phyloP scores from a whole-genome alignment of 2,113 vertebrate species.

The Heterocephalus glaber region DNA sequence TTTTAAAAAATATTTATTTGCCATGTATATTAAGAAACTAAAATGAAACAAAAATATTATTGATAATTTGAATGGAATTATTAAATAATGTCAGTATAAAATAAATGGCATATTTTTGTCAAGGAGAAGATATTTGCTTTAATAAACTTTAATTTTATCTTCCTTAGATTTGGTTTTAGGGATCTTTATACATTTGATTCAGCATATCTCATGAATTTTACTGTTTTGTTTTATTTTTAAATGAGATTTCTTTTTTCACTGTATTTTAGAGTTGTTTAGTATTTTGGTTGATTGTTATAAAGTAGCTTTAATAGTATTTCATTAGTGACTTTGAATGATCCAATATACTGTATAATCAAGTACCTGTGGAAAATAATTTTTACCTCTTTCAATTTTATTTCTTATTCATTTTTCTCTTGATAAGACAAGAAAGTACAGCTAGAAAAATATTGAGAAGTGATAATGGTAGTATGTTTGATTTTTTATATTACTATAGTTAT shows the following conservation, averaged over 20 bases:
- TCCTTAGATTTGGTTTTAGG: background rate
- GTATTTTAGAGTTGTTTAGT: background rate
- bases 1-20: conserved; percentile 38
- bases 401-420: background rate
- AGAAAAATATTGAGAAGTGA: background rate
- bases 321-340: background rate
- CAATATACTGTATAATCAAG: background rate
- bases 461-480: background rate
- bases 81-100: background rate
- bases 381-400: background rate
- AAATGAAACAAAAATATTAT: background rate
- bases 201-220: background rate
- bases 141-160: background rate
- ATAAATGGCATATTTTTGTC: background rate
- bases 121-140: background rate
- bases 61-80: background rate
- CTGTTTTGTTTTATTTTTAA: background rate
- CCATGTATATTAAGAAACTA: background rate
- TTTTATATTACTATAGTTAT: background rate
- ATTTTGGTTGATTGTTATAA: background rate
- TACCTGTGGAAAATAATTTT: background rate
- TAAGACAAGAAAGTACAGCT: background rate
- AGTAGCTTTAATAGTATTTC: background rate
- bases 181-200: background rate
- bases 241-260: background rate